Percentiles rank a stretch among this genome's conserved stretches.
Conservation (phyloP, 1,140 invertebrate genomes). For the Drosophila nikananu region DNA sequence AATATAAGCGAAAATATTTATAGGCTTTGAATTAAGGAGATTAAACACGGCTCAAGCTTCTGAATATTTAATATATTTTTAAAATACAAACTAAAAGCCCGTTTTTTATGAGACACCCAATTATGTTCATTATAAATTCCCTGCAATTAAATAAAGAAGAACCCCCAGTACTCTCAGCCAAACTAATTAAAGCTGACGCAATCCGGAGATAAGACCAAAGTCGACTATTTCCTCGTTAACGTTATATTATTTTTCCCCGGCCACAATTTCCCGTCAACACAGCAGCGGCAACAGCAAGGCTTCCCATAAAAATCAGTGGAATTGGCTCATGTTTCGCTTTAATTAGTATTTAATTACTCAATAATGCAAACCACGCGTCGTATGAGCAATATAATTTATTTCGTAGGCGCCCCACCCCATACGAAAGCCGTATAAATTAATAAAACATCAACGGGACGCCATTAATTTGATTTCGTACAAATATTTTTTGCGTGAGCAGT, state of each 20-base stretch:
- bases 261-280: constrained; percentile 10
- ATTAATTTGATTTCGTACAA: constrained; percentile 82
- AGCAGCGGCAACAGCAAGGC: constrained; percentile 3
- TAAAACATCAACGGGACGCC: constrained; percentile 77
- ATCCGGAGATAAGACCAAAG: constrained; percentile 29
- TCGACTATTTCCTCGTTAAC: constrained; percentile 41
- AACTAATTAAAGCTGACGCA: constrained; percentile 39
- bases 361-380: constrained; percentile 78
- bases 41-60: no score
- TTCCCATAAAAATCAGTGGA: constrained; percentile 45
- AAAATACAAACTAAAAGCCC: not conserved
- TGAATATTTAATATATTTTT: not conserved
- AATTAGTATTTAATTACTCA: constrained; percentile 84
- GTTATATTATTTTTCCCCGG: constrained; percentile 23
- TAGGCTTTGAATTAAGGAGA: not conserved
- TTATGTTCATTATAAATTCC: constrained; percentile 8
- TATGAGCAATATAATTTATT: constrained; percentile 79
- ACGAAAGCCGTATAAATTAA: constrained; percentile 73
- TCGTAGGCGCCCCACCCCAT: constrained; percentile 15
- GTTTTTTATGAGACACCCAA: not conserved
- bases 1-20: not conserved
- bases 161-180: not conserved
- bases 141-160: not conserved
- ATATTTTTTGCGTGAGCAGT: constrained; percentile 77
- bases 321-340: constrained; percentile 77